These are phyloP conservation scores for Bucorvus abyssinicus DNA, from an alignment of 2,797 vertebrate genomes.

Conservation along the genomic window DNA sequence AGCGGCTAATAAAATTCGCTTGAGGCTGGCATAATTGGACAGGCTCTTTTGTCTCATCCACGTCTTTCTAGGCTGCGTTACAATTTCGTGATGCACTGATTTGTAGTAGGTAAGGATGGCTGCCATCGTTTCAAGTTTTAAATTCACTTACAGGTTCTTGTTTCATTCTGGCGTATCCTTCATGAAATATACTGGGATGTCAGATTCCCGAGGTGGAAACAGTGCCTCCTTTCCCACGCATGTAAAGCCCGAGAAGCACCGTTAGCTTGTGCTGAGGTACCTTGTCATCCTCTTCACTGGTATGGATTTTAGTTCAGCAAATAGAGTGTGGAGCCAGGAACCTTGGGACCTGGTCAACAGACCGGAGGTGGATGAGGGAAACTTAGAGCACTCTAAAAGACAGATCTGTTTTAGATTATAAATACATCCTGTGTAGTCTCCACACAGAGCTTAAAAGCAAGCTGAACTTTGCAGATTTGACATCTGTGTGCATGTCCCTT, in stretches of 20 bases:
- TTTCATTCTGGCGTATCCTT: not conserved
- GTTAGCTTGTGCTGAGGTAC: not conserved
- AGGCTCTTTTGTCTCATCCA: not conserved
- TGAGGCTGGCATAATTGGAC: constrained; percentile 12
- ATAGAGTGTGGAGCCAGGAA: not conserved
- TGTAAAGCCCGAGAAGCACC: not conserved
- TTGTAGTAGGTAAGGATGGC: not conserved
- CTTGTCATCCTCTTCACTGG: not conserved
- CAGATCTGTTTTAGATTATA: not conserved
- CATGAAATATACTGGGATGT: not conserved
- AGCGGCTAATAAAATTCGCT: not conserved
- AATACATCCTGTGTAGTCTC: not conserved
- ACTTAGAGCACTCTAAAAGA: not conserved
- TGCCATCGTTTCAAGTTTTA: not conserved
- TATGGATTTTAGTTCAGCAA: not conserved
- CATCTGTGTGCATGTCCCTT: not conserved
- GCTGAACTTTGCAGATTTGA: not conserved
- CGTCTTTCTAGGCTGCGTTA: not conserved
- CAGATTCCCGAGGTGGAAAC: not conserved
- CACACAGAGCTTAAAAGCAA: not conserved
- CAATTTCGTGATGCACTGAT: not conserved
- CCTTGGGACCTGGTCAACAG: not conserved
- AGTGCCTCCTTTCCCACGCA: not conserved
- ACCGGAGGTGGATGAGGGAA: not conserved
- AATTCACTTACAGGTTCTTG: not conserved